These are phyloP conservation scores for Corythornis leucogaster DNA, from an alignment of 2,797 vertebrate species.

Conservation along the genomic window DNA sequence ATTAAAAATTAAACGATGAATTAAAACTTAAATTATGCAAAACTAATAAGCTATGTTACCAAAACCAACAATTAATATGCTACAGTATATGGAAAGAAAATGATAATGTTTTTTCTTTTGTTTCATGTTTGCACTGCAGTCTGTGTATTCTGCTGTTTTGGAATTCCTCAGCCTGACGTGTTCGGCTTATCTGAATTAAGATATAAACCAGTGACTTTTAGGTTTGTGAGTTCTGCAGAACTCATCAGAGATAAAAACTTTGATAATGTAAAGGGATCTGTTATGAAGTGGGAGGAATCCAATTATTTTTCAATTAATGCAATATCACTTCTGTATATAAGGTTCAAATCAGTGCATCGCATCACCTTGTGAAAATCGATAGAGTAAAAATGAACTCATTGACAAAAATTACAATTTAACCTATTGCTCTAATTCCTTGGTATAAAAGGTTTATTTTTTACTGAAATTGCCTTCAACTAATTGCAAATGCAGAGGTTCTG, in stretches of 20 bases:
- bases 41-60: slow-evolving; percentile 80
- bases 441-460: slow-evolving; percentile 47
- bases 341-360: slow-evolving; percentile 56
- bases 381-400: slow-evolving; percentile 48
- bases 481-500: slow-evolving; percentile 44
- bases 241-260: slow-evolving; percentile 62
- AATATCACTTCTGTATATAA: slow-evolving; percentile 31
- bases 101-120: slow-evolving; percentile 66
- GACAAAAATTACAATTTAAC: slow-evolving; percentile 47
- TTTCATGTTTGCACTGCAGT: slow-evolving; percentile 63
- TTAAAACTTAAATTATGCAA: slow-evolving; percentile 86
- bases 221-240: slow-evolving; percentile 64
- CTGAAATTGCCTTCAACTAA: slow-evolving; percentile 42
- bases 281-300: slow-evolving; percentile 21
- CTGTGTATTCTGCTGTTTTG: slow-evolving; percentile 43
- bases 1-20: slow-evolving; percentile 84
- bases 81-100: slow-evolving; percentile 70
- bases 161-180: slow-evolving; percentile 58
- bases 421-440: slow-evolving; percentile 37
- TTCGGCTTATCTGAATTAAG: slow-evolving; percentile 64
- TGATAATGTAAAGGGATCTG: slow-evolving; percentile 17
- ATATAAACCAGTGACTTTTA: slow-evolving; percentile 59
- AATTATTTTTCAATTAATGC: slow-evolving; percentile 64
- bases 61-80: slow-evolving; percentile 78
- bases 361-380: slow-evolving; percentile 44